phyloP scores from a whole-genome alignment of 1,140 invertebrate species.

The Philotrypesis tridentata region DNA sequence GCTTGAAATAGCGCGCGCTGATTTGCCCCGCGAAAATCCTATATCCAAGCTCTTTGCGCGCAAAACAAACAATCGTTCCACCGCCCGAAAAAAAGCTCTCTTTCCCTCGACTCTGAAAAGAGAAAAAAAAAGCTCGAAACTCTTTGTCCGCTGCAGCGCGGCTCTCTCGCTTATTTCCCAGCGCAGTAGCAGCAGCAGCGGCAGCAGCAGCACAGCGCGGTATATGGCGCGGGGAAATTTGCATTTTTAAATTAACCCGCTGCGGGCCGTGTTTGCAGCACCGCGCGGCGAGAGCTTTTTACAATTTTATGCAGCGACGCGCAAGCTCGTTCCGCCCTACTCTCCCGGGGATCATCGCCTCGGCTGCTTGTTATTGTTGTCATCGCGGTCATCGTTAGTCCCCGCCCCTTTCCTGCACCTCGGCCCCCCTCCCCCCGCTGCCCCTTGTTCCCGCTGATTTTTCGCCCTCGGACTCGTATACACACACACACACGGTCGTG shows the following conservation, averaged over 20 bases:
- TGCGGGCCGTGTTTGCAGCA: slow-evolving; percentile 69
- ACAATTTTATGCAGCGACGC: slow-evolving; percentile 72
- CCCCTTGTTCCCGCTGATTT: neutral
- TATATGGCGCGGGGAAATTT: slow-evolving; percentile 68
- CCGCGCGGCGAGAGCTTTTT: slow-evolving; percentile 61
- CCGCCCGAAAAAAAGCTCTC: neutral
- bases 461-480: too few species aligned
- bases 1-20: neutral
- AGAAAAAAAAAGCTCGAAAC: neutral
- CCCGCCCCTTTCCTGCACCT: slow-evolving; percentile 47
- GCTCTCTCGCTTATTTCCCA: slow-evolving; percentile 37
- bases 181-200: slow-evolving; percentile 50
- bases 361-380: slow-evolving; percentile 51
- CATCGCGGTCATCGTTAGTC: slow-evolving; percentile 52
- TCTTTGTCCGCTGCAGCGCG: neutral
- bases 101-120: neutral
- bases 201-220: neutral
- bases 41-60: neutral
- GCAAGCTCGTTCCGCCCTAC: neutral
- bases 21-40: neutral
- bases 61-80: neutral
- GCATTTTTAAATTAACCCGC: slow-evolving; percentile 75
- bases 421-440: too few species aligned
- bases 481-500: too few species aligned
- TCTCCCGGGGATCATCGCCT: slow-evolving; percentile 37